These are phyloP conservation scores for Tachystola acroxantha DNA, from an alignment of 2,888 invertebrate genomes.

Conservation along the genomic window DNA sequence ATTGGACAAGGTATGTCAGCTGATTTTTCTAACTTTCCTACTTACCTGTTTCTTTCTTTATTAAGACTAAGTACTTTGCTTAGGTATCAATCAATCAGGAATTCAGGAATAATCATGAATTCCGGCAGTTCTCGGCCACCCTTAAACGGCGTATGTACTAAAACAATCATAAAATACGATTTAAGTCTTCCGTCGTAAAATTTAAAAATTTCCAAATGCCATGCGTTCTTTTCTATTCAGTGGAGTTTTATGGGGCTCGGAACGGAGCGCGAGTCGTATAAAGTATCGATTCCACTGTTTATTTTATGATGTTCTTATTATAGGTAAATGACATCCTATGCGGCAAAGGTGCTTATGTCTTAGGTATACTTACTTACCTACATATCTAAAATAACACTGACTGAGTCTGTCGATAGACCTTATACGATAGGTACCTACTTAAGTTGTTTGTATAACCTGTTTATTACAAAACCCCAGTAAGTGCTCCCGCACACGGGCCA, in stretches of 20 bases:
- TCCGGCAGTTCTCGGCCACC: too few species aligned
- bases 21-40: too few species aligned
- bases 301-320: constrained; percentile 25
- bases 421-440: background rate
- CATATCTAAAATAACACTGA: background rate
- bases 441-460: too few species aligned
- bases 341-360: too few species aligned
- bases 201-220: constrained; percentile 45
- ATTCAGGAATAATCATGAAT: too few species aligned
- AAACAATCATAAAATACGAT: constrained; percentile 53
- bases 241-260: constrained; percentile 32
- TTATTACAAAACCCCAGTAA: too few species aligned
- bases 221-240: constrained; percentile 39
- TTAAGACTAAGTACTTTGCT: too few species aligned
- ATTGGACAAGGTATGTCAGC: too few species aligned
- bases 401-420: background rate
- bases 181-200: constrained; percentile 50
- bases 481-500: too few species aligned
- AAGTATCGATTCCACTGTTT: constrained; percentile 34
- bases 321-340: constrained; percentile 14
- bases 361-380: too few species aligned
- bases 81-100: too few species aligned
- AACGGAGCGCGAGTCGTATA: constrained; percentile 25
- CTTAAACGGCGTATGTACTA: constrained; percentile 40
- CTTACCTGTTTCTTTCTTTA: too few species aligned